phyloP scores from a whole-genome alignment of 2,113 vertebrate genomes.

The Loxodonta africana region DNA sequence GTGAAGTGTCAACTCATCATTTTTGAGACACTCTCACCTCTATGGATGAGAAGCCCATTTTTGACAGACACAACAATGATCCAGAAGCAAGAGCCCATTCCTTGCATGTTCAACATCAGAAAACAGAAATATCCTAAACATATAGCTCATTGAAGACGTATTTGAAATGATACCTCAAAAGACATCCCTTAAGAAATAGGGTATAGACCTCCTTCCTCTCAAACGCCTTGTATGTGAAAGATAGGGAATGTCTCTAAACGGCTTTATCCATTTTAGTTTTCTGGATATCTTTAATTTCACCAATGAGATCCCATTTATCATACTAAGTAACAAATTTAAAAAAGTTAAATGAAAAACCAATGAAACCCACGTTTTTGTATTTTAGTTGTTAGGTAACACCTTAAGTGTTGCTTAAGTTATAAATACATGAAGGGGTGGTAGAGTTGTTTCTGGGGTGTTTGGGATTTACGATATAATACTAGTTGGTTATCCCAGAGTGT shows the following conservation, averaged over 20 bases:
- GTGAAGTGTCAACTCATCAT: background rate
- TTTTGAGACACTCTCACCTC: background rate
- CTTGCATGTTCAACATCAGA: background rate
- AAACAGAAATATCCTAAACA: background rate
- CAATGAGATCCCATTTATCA: background rate
- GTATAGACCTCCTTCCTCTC: background rate
- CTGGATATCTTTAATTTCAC: background rate
- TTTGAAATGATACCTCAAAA: background rate
- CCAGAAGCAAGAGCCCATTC: background rate
- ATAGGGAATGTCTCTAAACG: background rate
- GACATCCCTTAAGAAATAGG: background rate
- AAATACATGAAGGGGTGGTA: background rate
- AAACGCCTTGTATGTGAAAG: background rate
- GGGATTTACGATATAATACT: background rate
- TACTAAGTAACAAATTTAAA: background rate
- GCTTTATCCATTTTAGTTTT: background rate
- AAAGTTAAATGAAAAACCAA: too few relatives aligned
- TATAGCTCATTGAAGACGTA: background rate
- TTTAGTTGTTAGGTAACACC: background rate
- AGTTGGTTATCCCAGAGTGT: fast-evolving
- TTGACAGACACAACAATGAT: background rate
- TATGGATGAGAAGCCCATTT: background rate
- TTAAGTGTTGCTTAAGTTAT: background rate
- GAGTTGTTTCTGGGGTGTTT: background rate
- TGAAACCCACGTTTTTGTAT: background rate